Conservation (phyloP, 1,140 invertebrate species). For the Solen grandis region DNA sequence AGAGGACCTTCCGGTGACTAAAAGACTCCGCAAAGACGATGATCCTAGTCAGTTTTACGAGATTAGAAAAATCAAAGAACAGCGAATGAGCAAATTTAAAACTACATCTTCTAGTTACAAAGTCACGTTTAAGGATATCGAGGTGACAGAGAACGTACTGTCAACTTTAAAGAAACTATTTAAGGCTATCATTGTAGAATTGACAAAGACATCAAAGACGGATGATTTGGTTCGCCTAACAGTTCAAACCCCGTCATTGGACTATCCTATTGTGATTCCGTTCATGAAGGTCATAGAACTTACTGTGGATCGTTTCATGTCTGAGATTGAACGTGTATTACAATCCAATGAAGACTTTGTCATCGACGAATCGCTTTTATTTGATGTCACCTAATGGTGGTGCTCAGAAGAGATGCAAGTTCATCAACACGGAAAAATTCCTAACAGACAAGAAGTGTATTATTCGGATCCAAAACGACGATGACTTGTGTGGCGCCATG, state of each 20-base stretch:
- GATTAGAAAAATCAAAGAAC: conserved; percentile 1
- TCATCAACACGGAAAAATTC: not conserved
- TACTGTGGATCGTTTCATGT: not conserved
- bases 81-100: not conserved
- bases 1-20: not conserved
- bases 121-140: not conserved
- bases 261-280: conserved; percentile 8
- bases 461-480: conserved; percentile 11
- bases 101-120: not conserved
- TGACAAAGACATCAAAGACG: not conserved
- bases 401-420: not conserved
- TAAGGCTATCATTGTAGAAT: not conserved
- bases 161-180: conserved; percentile 2
- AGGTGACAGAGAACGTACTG: not conserved
- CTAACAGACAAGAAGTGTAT: not conserved
- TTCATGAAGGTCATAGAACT: not conserved
- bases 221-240: not conserved
- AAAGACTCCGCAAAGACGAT: conserved; percentile 11
- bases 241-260: not conserved
- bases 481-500: conserved; percentile 22
- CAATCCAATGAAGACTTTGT: not conserved
- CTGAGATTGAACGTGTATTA: not conserved
- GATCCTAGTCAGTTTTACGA: not conserved
- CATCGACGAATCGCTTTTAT: not conserved
- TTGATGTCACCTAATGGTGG: conserved; percentile 5